Evolutionary conservation across 1,140 invertebrate genomes (phyloP), one percentile per base, ranked within the genome.

Genomic region (Apis dorsata): DNA sequence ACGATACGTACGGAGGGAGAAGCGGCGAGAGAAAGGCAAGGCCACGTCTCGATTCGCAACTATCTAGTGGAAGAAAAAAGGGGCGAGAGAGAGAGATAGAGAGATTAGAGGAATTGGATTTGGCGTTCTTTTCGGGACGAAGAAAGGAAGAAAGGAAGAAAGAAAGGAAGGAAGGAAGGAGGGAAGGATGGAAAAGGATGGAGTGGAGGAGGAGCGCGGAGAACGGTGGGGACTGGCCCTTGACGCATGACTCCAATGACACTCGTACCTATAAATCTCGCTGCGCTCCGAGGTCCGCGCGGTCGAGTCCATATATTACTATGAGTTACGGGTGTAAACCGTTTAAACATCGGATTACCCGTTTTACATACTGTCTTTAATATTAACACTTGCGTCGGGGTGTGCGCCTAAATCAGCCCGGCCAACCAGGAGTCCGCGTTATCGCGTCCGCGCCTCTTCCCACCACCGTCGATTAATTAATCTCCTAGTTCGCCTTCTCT

Each of bases 271-370:
- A 93, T 93, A 93, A 93, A 93, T 93, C 92, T 93, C 88, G 66
- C 79, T 53, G 83, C 79, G 86, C 86, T 88, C 86, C 79, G 89
- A 88, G 89, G 86, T 88, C 82, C 84, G 88, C 88, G 79, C 89
- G 86, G 88, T 79, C 87, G 90, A 91, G 89, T 92, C 89, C 92
- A 93, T 93, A 93, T 91, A 92, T 93, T 92, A 93, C 90, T 90
- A 92, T 92, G 92, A 93, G 91, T 93, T 93, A 93, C 92, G 92
- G 89, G 90, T 92, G 91, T 92, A 92, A 93, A 92, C 91, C 91
- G 91, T 93, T 93, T 93, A 92, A 93, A 93, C 92, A 93, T 92
- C 91, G 91, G 91, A 92, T 93, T 93, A 93, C 90, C 89, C 91
- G 87, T 92, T 92, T 93, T 92, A 93, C 92, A 93, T 93, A 91